Evolutionary conservation across 1,140 invertebrate genomes (phyloP), one percentile per base, ranked within the genome.

Genomic region (Coboldia fuscipes): DNA sequence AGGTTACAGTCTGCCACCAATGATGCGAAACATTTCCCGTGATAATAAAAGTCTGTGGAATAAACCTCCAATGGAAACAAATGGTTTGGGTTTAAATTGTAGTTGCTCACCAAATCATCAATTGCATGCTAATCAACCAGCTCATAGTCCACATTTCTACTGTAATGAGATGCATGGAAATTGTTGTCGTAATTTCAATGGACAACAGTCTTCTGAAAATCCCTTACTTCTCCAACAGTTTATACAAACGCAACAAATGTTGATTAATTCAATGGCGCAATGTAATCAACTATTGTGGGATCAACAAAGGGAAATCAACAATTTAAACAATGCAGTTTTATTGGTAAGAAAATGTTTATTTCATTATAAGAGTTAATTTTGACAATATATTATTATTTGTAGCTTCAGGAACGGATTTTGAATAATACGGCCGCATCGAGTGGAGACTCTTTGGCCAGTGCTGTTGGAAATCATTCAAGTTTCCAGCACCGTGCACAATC

Each of bases 251-350:
- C 57, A 70, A 34, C 68, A 71, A 45, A 57, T 71, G 48, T 57
- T 70, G 38, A 58, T 65, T 3, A 62, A 63, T 32, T 66, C 66
- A 1, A 55, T 72, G 21, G 66, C 64, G 41, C 67, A 71, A 36
- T 71, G 68, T 41, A 70, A 65, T 47, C 66, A 72, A 42, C 47
- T 69, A 4, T 43, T 72, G 17, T 68, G 66, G 61, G 46, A 65
- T 30, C 68, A 71, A 33, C 68, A 72, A 41, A 47, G 63, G 2
- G 68, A 71, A 48, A 55, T 71, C 19, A 60, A 66, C 31, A 43
- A 36, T 33, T 42, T 54, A 5, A 54, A 51, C 33, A 46, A 34
- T 30, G 49, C 49, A 14, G 35, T 54, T 21, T 43, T 54, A 32
- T 32, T 45, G 37, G 50, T 51, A 39, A 41, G 41, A 26, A 27